Evolutionary conservation across 2,888 invertebrate species (phyloP).

Genomic region (Meiosimyza platycephala): DNA sequence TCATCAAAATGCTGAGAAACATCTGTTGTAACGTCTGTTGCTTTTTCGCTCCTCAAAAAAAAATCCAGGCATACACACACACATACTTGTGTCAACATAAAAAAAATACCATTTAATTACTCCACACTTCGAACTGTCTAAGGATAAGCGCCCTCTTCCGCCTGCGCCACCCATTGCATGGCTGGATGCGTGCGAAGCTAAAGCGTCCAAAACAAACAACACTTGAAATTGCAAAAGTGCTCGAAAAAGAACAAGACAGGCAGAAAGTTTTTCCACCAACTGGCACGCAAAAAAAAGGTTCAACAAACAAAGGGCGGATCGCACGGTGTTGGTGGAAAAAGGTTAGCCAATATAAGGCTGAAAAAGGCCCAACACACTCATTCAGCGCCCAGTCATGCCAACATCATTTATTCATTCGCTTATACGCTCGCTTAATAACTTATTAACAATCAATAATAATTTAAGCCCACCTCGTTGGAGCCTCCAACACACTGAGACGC

Average conservation of each 20-base stretch:
- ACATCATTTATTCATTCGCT: slow-evolving; percentile 10
- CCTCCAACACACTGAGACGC: not conserved
- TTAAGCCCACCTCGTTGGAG: not conserved
- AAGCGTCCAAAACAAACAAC: slow-evolving; percentile 7
- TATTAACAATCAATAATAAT: slow-evolving; percentile 31
- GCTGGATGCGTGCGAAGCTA: not conserved
- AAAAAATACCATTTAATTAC: slow-evolving; percentile 25
- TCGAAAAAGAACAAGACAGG: not conserved
- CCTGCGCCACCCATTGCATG: too few species aligned
- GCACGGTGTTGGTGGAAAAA: too few species aligned
- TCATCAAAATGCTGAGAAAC: slow-evolving; percentile 13
- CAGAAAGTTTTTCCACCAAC: not conserved
- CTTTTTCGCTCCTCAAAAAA: not conserved
- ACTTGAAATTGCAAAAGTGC: not conserved
- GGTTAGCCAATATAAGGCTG: not conserved
- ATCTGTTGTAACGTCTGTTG: slow-evolving; percentile 13
- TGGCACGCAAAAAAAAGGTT: not conserved
- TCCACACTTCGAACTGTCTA: slow-evolving; percentile 8
- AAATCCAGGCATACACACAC: not conserved
- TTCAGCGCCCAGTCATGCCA: slow-evolving; percentile 1
- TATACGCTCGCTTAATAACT: slow-evolving; percentile 6
- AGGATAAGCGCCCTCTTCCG: not conserved
- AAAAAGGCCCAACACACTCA: not conserved
- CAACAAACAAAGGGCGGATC: not conserved
- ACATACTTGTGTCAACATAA: not conserved